phyloP scores from a whole-genome alignment of 2,888 invertebrate genomes.

The Melikaiella ostensackeni region DNA sequence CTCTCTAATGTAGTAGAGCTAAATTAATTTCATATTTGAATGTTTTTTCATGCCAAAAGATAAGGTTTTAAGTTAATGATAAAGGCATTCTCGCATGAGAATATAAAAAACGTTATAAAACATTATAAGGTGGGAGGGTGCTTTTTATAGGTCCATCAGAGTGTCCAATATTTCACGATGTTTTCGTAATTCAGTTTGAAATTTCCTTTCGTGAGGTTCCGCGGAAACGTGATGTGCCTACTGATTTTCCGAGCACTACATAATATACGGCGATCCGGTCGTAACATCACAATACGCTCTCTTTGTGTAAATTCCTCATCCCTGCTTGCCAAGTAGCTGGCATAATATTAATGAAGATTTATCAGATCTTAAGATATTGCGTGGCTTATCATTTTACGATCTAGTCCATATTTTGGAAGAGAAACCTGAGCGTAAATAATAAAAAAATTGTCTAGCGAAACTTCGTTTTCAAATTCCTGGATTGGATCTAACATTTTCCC shows the following conservation, averaged over 20 bases:
- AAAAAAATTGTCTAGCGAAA: no score
- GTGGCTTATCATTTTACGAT: constrained; percentile 20
- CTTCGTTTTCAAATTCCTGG: no score
- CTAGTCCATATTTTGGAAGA: not conserved
- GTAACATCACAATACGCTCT: constrained; percentile 23
- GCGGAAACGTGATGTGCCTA: constrained; percentile 17
- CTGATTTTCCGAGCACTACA: constrained; percentile 28
- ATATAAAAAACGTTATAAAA: not conserved
- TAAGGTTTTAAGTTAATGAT: not conserved
- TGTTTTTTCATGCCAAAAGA: no score
- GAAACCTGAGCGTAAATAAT: no score
- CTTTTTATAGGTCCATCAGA: not conserved
- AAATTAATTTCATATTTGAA: no score
- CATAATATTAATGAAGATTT: constrained; percentile 36
- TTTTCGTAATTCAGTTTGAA: constrained; percentile 26
- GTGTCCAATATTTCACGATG: constrained; percentile 14
- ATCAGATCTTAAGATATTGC: not conserved
- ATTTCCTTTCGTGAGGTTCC: constrained; percentile 1
- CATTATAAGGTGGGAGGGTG: not conserved
- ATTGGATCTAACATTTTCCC: no score
- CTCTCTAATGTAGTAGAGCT: not conserved
- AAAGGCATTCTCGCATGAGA: not conserved
- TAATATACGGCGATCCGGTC: constrained; percentile 12
- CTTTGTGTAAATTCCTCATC: constrained; percentile 18
- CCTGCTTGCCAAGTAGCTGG: constrained; percentile 19